Base-by-base conservation (phyloP, 2,888 invertebrate genomes). In the Junonia oenone region DNA sequence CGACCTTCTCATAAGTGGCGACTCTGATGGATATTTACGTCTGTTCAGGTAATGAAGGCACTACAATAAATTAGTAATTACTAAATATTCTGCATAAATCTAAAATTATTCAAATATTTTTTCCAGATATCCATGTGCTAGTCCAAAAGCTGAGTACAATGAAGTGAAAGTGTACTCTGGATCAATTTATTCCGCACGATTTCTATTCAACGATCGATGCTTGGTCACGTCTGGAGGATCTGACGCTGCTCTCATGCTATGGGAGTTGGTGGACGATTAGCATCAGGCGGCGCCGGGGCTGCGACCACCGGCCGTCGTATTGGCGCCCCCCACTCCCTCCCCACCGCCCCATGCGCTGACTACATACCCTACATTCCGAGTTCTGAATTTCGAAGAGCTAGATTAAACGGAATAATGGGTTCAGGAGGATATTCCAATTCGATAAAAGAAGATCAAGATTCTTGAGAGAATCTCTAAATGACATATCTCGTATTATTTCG, bases 131-230 rank as follows among this genome's bases (percentile, higher is more conserved):
- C 98, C 98, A 0, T 96, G 96, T 72, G 93, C 96, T 59, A 96
- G 93, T 71, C 93, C 96, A 2, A 95, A 96, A 75, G 95, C 96
- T 0, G 97, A 97, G 73, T 97, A 96, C 87, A 95, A 95, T 69
- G 96, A 96, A 83, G 93, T 94, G 66, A 97, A 97, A 81, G 94
- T 95, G 0, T 97, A 97, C 91, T 96, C 96, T 33, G 95, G 95
- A 27, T 92, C 94, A 67, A 91, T 98, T 47, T 95, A 95, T 33
- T 93, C 94, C 58, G 94, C 95, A 0, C 92, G 96, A 40, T 98
- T 98, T 86, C 90, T 97, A 14, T 96, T 94, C 86, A 97, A 97
- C 73, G 97, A 97, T 81, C 93, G 95, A 52, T 95, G 95, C 71
- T 89, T 97, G 58, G 94, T 97, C 51, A 95, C 95, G 14, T 94